A percentile compares a stretch with the other conserved stretches of the same genome.
Conservation (phyloP, 2,888 invertebrate species). For the Mamestra brassicae region DNA sequence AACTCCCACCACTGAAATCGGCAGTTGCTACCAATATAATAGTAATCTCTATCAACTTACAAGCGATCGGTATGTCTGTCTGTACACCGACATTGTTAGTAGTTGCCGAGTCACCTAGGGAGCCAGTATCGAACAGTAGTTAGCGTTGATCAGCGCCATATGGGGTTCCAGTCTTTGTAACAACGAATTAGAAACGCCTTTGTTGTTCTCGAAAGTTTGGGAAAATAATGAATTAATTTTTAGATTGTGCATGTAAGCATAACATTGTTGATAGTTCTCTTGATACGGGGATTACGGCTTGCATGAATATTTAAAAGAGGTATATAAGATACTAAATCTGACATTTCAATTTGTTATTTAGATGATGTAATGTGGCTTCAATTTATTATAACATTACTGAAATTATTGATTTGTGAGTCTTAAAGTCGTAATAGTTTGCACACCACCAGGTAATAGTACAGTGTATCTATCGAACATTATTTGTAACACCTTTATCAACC, state of each 20-base stretch:
- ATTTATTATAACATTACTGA: too few species aligned
- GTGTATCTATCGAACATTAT: too few species aligned
- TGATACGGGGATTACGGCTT: conserved; percentile 22
- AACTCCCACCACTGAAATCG: conserved; percentile 36
- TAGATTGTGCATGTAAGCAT: conserved; percentile 42
- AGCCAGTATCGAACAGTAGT: conserved; percentile 81
- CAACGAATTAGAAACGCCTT: conserved; percentile 61
- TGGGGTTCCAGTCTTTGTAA: conserved; percentile 71
- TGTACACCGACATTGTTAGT: conserved; percentile 66
- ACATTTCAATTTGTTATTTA: too few species aligned
- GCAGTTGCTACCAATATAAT: conserved; percentile 51
- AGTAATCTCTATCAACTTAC: conserved; percentile 57
- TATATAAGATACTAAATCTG: too few species aligned
- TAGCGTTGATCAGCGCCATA: conserved; percentile 78
- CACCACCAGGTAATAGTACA: too few species aligned
- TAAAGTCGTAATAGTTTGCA: too few species aligned
- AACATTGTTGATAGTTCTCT: conserved; percentile 16
- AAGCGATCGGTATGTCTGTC: conserved; percentile 60
- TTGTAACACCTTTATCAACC: too few species aligned
- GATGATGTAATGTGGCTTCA: too few species aligned
- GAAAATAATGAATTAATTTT: conserved; percentile 54
- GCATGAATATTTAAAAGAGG: not conserved
- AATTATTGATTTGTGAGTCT: too few species aligned
- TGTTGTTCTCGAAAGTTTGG: conserved; percentile 54
- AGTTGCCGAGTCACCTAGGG: conserved; percentile 81